A percentile compares a stretch with the other conserved stretches of the same genome.
phyloP scores from a whole-genome alignment of 2,113 vertebrate species.

The Pogonocichla stellata region DNA sequence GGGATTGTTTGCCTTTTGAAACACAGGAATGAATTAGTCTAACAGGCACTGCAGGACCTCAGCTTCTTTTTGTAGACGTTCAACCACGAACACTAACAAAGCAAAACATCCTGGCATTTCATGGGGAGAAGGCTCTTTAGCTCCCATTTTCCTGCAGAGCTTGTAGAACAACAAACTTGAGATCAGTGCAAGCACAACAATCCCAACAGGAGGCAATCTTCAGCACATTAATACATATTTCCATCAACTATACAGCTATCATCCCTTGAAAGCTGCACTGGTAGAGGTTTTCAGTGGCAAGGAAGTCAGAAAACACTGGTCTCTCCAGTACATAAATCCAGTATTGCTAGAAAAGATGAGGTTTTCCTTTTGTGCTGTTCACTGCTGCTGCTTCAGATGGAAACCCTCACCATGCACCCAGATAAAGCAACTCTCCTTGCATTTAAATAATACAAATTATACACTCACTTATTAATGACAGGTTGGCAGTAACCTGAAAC shows the following conservation, averaged over 20 bases:
- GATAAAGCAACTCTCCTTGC: neutral
- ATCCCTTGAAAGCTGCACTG: neutral
- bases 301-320: neutral
- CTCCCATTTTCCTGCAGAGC: neutral
- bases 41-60: neutral
- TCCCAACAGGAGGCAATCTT: neutral
- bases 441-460: neutral
- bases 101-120: neutral
- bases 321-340: neutral
- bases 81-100: neutral
- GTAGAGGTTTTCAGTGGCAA: neutral
- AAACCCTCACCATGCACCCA: neutral
- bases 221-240: neutral
- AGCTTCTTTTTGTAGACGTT: neutral
- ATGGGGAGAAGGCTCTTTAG: neutral
- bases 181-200: neutral
- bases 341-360: neutral
- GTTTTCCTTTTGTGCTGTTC: neutral
- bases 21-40: neutral
- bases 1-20: slow-evolving; percentile 45
- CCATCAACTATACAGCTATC: neutral
- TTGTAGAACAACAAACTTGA: neutral
- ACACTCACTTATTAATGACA: neutral
- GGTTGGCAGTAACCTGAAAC: neutral
- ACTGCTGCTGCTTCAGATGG: neutral